Evolutionary conservation across 2,113 vertebrate species (phyloP).

Genomic region (Perccottus glenii): DNA sequence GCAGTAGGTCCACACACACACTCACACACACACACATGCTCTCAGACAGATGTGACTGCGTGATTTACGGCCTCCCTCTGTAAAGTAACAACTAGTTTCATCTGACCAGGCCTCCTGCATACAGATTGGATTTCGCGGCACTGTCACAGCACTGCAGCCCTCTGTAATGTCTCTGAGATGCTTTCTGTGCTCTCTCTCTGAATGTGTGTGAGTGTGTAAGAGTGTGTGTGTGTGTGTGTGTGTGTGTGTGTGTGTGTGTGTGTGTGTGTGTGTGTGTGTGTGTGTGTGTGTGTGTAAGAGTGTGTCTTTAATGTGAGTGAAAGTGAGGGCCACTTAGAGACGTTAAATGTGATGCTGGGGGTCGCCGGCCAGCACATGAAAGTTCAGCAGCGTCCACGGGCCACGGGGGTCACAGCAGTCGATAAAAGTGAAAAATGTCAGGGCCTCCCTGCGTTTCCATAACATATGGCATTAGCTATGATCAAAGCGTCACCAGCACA

Average conservation of each 20-base stretch:
- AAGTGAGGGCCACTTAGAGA: slow-evolving; percentile 77
- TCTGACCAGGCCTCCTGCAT: slow-evolving; percentile 74
- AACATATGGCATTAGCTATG: slow-evolving; percentile 73
- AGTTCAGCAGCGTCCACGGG: slow-evolving; percentile 69
- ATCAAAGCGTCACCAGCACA: slow-evolving; percentile 67
- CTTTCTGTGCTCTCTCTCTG: not conserved
- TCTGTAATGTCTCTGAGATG: slow-evolving; percentile 54
- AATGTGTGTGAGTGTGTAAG: not conserved
- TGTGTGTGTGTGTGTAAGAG: slow-evolving; percentile 30
- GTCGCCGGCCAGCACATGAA: slow-evolving; percentile 66
- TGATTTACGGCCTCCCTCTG: slow-evolving; percentile 74
- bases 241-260: slow-evolving; percentile 30
- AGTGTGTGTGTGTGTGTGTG: not conserved
- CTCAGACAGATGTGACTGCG: slow-evolving; percentile 60
- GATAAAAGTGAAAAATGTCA: slow-evolving; percentile 80
- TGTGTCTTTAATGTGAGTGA: slow-evolving; percentile 73
- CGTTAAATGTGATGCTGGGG: slow-evolving; percentile 68
- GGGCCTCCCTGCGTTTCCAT: slow-evolving; percentile 60
- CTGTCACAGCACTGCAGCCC: slow-evolving; percentile 54
- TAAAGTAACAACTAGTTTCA: slow-evolving; percentile 78
- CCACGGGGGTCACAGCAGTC: slow-evolving; percentile 63
- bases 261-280: slow-evolving; percentile 41
- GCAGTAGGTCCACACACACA: slow-evolving; percentile 79
- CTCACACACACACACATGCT: slow-evolving; percentile 34
- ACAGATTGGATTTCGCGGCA: slow-evolving; percentile 77